Base-by-base conservation (phyloP, 2,888 invertebrate genomes). In the Polia nebulosa region DNA sequence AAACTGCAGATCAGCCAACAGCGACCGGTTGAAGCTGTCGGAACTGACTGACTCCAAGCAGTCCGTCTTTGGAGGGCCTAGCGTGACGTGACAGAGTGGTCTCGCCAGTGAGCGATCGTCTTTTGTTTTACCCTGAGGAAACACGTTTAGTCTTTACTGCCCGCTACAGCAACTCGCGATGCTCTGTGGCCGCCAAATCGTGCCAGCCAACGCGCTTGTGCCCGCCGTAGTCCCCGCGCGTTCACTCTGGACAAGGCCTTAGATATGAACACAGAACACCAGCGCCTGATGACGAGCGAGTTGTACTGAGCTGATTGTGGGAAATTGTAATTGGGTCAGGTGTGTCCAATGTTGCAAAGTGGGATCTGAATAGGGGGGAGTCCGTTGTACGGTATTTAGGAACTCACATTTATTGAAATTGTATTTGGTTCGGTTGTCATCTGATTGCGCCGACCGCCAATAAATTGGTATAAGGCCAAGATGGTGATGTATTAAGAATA, bases 241-340 rank as follows among this genome's bases (percentile, higher is more conserved):
- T 3, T 49, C 27, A 20, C 52, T 52, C 4, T 20, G 32, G 7
- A 20, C 32, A 20, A 32, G 7, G 32, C 52, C 52, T 61, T 58
- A 44, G 56, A 57, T 73, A 73, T 69, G 81, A 80, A 76, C 29
- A 32, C 20, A 20, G 52, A 52, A 52, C 82, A 72, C 66, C 65
- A 72, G 76, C 41, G 52, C 61, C 47, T 67, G 73, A 73, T 70
- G 79, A 68, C 39, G 64, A 67, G 63, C 51, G 47, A 57, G 44
- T 58, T 57, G 71, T 70, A 73, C 44, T 53, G 25, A 45, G 63
- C 55, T 70, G 67, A 80, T 82, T 82, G 75, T 75, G 78, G 75
- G 80, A 80, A 81, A 56, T 29, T 32, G 47, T 80, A 78, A 81
- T 81, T 80, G 53, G 82, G 80, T 80, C 59, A 65, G 68, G 39